Evolutionary conservation across 2,888 invertebrate genomes (phyloP).

Genomic region (Lithophane leautieri): DNA sequence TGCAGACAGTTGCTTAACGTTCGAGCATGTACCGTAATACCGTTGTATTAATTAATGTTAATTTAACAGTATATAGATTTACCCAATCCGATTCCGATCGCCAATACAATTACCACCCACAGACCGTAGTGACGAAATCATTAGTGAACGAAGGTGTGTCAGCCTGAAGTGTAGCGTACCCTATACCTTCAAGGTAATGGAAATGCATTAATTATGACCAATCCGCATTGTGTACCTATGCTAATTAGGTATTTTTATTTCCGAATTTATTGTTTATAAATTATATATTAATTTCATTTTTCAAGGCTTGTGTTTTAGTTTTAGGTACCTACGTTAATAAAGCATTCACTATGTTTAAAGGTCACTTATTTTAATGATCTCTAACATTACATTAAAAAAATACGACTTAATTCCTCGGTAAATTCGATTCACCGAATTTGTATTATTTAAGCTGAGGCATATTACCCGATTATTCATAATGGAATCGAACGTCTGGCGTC

Average conservation of each 20-base stretch:
- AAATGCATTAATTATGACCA: conserved; percentile 20
- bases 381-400: conserved; percentile 14
- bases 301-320: conserved; percentile 40
- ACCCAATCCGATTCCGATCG: conserved; percentile 66
- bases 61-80: conserved; percentile 71
- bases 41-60: conserved; percentile 72
- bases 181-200: conserved; percentile 47
- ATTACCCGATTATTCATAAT: conserved; percentile 29
- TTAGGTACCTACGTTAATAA: conserved; percentile 25
- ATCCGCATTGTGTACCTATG: conserved; percentile 9
- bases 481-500: conserved; percentile 45
- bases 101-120: conserved; percentile 69
- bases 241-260: conserved; percentile 17
- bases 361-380: conserved; percentile 23
- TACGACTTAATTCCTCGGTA: neutral
- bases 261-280: conserved; percentile 9
- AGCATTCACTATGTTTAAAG: conserved; percentile 31
- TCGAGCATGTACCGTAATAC: conserved; percentile 61
- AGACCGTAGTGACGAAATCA: conserved; percentile 66
- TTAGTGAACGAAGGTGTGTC: conserved; percentile 70
- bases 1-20: conserved; percentile 66
- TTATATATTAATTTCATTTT: conserved; percentile 14
- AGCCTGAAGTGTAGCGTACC: neutral
- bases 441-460: conserved; percentile 3
- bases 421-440: neutral